Evolutionary conservation across 2,113 vertebrate species (phyloP).

Genomic region (Boulengeromyrus knoepffleri): DNA sequence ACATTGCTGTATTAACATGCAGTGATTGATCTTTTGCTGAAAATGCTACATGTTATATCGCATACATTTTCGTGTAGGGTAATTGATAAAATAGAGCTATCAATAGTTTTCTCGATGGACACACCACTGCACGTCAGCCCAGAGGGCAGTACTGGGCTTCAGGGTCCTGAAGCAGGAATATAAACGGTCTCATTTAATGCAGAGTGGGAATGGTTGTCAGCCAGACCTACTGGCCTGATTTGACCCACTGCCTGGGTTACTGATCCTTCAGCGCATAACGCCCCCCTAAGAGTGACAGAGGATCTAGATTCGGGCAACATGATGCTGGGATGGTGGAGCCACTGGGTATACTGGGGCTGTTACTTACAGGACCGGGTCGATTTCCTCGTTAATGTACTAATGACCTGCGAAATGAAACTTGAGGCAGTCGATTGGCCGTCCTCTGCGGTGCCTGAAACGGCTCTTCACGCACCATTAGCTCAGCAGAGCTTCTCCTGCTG

Average conservation of each 20-base stretch:
- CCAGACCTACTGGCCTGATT: conserved; percentile 63
- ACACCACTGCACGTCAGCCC: neutral
- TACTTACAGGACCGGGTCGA: conserved; percentile 78
- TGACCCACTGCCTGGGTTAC: conserved; percentile 31
- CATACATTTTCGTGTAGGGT: neutral
- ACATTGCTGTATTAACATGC: neutral
- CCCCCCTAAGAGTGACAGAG: neutral
- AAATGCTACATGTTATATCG: neutral
- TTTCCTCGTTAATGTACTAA: conserved; percentile 82
- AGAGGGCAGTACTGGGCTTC: neutral
- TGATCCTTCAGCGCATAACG: conserved; percentile 41
- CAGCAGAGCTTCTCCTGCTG: conserved; percentile 69
- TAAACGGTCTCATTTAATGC: neutral
- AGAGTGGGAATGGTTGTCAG: conserved; percentile 33
- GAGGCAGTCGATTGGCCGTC: conserved; percentile 74
- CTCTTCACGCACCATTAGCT: conserved; percentile 76
- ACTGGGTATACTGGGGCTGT: conserved; percentile 46
- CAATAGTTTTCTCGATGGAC: neutral
- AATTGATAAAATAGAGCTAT: neutral
- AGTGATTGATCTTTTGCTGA: neutral
- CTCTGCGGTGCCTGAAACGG: conserved; percentile 71
- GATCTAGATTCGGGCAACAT: neutral
- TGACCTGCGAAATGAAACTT: conserved; percentile 81
- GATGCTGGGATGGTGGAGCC: neutral
- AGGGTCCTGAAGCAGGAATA: neutral